Percentiles rank a stretch among this genome's conserved stretches.
Conservation (phyloP, 2,888 invertebrate species). For the Xylota segnis region DNA sequence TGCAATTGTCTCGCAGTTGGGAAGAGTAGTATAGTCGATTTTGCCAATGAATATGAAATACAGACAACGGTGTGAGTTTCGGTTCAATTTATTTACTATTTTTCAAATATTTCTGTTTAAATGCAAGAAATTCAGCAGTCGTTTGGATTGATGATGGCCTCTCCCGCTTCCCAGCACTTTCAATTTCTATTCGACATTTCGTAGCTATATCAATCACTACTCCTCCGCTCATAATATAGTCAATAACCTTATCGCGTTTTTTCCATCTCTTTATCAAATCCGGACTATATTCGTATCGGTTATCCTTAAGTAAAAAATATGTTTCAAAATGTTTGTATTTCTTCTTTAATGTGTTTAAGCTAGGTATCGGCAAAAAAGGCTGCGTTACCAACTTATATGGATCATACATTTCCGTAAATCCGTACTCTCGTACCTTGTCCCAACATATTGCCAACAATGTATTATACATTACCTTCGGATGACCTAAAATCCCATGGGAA, state of each 20-base stretch:
- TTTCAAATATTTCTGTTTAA: slow-evolving; percentile 1
- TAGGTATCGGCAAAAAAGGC: slow-evolving; percentile 80
- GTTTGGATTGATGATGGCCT: background rate
- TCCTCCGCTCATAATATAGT: background rate
- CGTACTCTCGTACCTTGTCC: slow-evolving; percentile 79
- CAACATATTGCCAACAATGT: slow-evolving; percentile 81
- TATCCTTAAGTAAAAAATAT: slow-evolving; percentile 79
- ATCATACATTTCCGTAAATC: slow-evolving; percentile 80
- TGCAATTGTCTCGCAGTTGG: no score
- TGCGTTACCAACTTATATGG: slow-evolving; percentile 81
- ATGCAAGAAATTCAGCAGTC: background rate
- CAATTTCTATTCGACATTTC: slow-evolving; percentile 18
- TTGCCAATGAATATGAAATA: no score
- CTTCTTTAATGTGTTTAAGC: slow-evolving; percentile 76
- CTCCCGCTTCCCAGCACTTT: background rate
- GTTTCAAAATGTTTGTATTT: slow-evolving; percentile 78
- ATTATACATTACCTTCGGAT: slow-evolving; percentile 82
- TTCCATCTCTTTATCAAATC: slow-evolving; percentile 52
- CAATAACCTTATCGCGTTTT: slow-evolving; percentile 19
- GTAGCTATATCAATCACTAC: background rate
- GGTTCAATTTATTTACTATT: background rate
- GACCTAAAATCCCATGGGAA: slow-evolving; percentile 82
- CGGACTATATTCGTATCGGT: slow-evolving; percentile 76
- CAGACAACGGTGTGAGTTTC: no score
- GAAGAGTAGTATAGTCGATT: no score